These are phyloP conservation scores for Icerya purchasi DNA, from an alignment of 2,888 invertebrate genomes.

Conservation along the genomic window DNA sequence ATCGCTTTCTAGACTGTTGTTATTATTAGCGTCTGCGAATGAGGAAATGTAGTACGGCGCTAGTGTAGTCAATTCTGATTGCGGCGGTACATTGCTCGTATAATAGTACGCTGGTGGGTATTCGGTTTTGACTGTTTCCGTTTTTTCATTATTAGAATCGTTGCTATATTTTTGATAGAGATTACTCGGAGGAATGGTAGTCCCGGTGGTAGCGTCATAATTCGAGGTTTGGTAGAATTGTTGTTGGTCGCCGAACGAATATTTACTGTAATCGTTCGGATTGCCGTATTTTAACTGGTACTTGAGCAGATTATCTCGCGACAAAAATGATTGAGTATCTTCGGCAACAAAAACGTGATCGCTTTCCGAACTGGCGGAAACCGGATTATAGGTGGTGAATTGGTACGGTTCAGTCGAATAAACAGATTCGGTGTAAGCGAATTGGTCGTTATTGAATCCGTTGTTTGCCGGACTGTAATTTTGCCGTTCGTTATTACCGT, in stretches of 20 bases:
- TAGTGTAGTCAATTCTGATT: not conserved
- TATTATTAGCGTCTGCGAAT: not conserved
- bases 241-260: not conserved
- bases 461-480: not conserved
- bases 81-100: not conserved
- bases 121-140: not conserved
- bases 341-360: slow-evolving; percentile 18
- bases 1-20: not conserved
- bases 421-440: not conserved
- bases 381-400: not conserved
- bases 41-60: no score
- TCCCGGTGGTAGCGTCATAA: not conserved
- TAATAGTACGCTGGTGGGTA: not conserved
- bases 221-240: not conserved
- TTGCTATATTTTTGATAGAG: no score
- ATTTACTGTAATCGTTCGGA: not conserved
- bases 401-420: not conserved
- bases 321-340: slow-evolving; percentile 21
- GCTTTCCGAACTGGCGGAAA: not conserved
- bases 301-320: slow-evolving; percentile 18
- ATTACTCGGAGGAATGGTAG: slow-evolving; percentile 8
- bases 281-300: slow-evolving; percentile 1
- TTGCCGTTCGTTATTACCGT: not conserved
- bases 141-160: not conserved
- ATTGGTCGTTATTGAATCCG: not conserved